Conservation (phyloP, 2,888 invertebrate species). For the Epirrhoe tristata region DNA sequence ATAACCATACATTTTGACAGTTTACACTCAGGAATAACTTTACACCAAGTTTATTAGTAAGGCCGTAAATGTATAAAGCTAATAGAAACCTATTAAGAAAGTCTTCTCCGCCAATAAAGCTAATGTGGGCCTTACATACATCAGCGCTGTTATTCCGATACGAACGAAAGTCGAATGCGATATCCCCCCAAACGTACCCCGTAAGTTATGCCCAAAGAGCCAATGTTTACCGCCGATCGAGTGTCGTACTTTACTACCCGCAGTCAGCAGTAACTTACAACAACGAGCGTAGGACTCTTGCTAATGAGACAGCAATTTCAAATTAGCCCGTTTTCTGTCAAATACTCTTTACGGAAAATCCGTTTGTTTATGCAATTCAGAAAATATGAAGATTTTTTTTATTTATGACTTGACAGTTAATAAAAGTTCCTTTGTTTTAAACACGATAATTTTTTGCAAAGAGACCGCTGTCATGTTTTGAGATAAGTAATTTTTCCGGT, state of each 20-base stretch:
- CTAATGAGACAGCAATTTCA: slow-evolving; percentile 73
- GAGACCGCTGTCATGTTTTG: slow-evolving; percentile 25
- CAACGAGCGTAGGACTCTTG: slow-evolving; percentile 72
- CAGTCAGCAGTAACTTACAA: slow-evolving; percentile 74
- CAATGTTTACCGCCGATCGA: slow-evolving; percentile 74
- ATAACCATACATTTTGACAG: too few species aligned
- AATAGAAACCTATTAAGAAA: slow-evolving; percentile 15
- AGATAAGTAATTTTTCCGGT: slow-evolving; percentile 27
- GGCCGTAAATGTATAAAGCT: slow-evolving; percentile 14
- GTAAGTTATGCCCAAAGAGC: slow-evolving; percentile 43
- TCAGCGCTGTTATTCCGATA: slow-evolving; percentile 28
- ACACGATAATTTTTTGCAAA: slow-evolving; percentile 23
- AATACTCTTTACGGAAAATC: slow-evolving; percentile 61
- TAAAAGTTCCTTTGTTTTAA: slow-evolving; percentile 28
- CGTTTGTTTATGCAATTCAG: slow-evolving; percentile 26
- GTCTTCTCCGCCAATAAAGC: slow-evolving; percentile 19
- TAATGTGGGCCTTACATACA: slow-evolving; percentile 28
- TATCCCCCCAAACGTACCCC: slow-evolving; percentile 34
- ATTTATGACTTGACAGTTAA: slow-evolving; percentile 29
- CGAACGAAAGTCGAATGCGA: slow-evolving; percentile 33
- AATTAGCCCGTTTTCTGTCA: slow-evolving; percentile 68
- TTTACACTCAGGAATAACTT: too few species aligned
- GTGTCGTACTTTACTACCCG: slow-evolving; percentile 72
- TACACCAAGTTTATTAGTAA: too few species aligned
- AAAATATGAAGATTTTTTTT: slow-evolving; percentile 26